Evolutionary conservation across 1,140 invertebrate species (phyloP), one percentile per base, ranked within the genome.

Genomic region (Orchesella cincta): DNA sequence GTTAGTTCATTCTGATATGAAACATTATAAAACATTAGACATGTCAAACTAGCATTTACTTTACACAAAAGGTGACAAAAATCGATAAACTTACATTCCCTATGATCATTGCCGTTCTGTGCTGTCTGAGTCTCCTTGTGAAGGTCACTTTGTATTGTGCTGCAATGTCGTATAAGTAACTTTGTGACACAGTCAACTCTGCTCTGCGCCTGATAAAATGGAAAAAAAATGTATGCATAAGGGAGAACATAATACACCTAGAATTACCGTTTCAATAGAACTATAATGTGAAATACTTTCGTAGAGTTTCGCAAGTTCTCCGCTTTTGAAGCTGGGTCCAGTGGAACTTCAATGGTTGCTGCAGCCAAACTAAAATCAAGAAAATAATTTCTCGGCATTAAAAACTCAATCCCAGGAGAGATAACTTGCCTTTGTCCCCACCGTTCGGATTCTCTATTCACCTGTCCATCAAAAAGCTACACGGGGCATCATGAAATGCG

Each of bases 71-170:
- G 8, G 39, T 46, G 39, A 46, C 8, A 46, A 46, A 46, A n/a
- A n/a, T n/a, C n/a, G n/a, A n/a, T 46, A 70, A 85, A 89, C 93
- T 92, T 91, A 97, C 95, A 95, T 91, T 97, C 95, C 86, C 93
- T 86, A 74, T 82, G 86, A 84, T 95, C 93, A 76, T 90, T 88
- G 39, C 91, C 90, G 26, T 89, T 89, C 1, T 91, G 89, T 46
- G 90, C 91, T 8, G 96, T 98, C 87, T 98, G 96, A 0, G 96
- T 98, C 86, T 97, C 94, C 86, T 98, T 74, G 92, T 92, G 84
- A 98, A 98, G 2, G 92, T 89, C 23, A 98, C 94, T 79, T 91
- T 91, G 87, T 98, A 96, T 86, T 94, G 94, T 0, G 96, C 96
- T 51, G 94, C 94, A 86, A 98, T 98, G 87, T 93, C 28, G 96